Base-by-base conservation (phyloP, 2,113 vertebrate genomes). In the Poeciliopsis occidentalis region DNA sequence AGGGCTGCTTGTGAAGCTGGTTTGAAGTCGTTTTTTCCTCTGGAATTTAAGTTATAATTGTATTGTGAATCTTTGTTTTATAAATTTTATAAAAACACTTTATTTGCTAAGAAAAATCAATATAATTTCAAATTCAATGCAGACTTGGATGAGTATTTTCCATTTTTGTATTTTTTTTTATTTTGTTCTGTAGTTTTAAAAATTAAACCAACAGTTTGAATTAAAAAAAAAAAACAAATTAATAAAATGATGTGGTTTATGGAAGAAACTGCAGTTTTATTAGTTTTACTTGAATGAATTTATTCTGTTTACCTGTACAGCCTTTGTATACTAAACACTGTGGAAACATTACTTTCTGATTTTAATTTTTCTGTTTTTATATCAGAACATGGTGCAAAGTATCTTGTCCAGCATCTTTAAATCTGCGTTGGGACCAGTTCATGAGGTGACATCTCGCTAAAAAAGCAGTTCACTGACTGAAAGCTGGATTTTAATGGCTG, bases 391-490 rank as follows among this genome's bases (percentile, higher is more conserved):
- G 71, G 19, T 12, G 27, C 22, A 51, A 27, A 72, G 34, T 24
- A 44, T 64, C 27, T 27, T 22, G 39, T 24, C 65, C 72, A 76
- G 75, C 47, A 34, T 47, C 54, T 66, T 29, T 30, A 30, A 27
- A 19, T 63, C 61, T 79, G 64, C 57, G 26, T 6, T 32, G 30
- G 61, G 29, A 72, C 47, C 68, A 62, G 54, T 22, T 12, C 26
- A 12, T 47, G 65, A 71, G 51, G 64, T 60, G 79, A 70, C 27
- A 44, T 37, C 15, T 2, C 60, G 60, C 31, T 4, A 63, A 44
- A 67, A 34, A 15, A n/a, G 17, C 44, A 47, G 44, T 5, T 47
- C 1, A 5, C 44, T 1, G 3, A 17, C 44, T 47, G 44, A 19
- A 47, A 47, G 17, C 24, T n/a, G 51, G 51, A 57, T 57, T 57